These are phyloP conservation scores for Orgyia antiqua DNA, from an alignment of 2,888 invertebrate species.

Conservation along the genomic window DNA sequence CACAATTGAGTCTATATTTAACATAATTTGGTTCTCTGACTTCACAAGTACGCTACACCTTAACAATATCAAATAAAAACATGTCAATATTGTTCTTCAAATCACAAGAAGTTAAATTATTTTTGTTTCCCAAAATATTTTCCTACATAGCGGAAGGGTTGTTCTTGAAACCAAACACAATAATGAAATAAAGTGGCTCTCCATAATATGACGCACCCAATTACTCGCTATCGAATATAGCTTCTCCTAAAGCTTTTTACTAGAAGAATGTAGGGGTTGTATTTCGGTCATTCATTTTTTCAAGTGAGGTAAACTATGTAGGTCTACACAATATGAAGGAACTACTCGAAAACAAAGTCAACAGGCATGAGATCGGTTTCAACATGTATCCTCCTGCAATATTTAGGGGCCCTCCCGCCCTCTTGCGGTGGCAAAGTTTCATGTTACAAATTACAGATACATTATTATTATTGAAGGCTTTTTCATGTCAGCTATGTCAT, in stretches of 20 bases:
- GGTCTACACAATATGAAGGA: conserved; percentile 37
- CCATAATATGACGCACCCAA: conserved; percentile 25
- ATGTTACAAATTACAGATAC: conserved; percentile 8
- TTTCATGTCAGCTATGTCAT: background rate
- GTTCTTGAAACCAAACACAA: conserved; percentile 10
- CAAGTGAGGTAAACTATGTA: conserved; percentile 37
- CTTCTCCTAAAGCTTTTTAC: conserved; percentile 30
- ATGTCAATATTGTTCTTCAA: too few relatives aligned
- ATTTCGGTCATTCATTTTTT: conserved; percentile 50
- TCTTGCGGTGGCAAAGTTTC: conserved; percentile 7
- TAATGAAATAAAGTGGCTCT: conserved; percentile 10
- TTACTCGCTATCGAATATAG: conserved; percentile 26
- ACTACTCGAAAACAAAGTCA: conserved; percentile 53
- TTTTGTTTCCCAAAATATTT: conserved; percentile 8
- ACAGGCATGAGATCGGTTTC: conserved; percentile 39
- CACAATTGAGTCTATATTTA: too few relatives aligned
- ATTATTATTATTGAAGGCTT: conserved; percentile 5
- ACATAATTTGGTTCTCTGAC: too few relatives aligned
- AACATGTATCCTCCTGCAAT: conserved; percentile 21
- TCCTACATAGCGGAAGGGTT: background rate
- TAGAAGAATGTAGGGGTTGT: conserved; percentile 40
- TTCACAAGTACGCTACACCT: too few relatives aligned
- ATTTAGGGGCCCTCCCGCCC: conserved; percentile 10
- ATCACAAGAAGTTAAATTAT: too few relatives aligned
- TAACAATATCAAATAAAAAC: too few relatives aligned